Conservation (phyloP, 2,888 invertebrate species). For the Danaus chrysippus region DNA sequence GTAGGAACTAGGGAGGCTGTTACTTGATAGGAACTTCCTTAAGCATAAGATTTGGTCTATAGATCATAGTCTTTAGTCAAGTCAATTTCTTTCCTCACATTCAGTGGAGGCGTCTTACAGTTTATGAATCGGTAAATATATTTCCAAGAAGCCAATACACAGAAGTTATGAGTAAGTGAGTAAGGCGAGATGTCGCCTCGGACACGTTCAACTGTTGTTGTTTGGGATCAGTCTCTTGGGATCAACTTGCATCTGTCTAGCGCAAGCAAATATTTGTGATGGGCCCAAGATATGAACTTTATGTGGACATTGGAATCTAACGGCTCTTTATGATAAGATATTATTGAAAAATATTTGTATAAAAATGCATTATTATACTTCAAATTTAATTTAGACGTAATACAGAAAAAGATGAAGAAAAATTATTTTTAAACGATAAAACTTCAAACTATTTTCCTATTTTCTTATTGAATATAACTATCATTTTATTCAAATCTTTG, state of each 20-base stretch:
- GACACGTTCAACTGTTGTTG: slow-evolving; percentile 34
- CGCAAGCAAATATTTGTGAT: slow-evolving; percentile 49
- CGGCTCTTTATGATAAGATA: too few species aligned
- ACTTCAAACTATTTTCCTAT: too few species aligned
- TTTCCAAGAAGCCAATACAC: slow-evolving; percentile 31
- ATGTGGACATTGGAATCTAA: not conserved
- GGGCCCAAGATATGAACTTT: slow-evolving; percentile 33
- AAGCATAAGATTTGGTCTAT: not conserved
- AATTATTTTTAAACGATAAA: too few species aligned
- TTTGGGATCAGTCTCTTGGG: slow-evolving; percentile 54
- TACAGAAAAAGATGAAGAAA: too few species aligned
- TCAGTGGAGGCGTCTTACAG: not conserved
- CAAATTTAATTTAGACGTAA: too few species aligned
- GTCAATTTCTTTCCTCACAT: not conserved
- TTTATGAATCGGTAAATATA: not conserved
- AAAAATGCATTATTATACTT: too few species aligned
- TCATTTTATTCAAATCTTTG: too few species aligned
- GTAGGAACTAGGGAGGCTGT: not conserved
- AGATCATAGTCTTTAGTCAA: not conserved
- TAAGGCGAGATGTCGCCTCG: slow-evolving; percentile 30
- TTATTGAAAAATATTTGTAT: too few species aligned
- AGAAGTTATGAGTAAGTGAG: slow-evolving; percentile 40
- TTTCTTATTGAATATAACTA: too few species aligned
- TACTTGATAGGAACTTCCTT: not conserved
- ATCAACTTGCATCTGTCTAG: slow-evolving; percentile 64